Base-by-base conservation (phyloP, 23 tunicate genomes). In the Halocynthia roretzi region DNA sequence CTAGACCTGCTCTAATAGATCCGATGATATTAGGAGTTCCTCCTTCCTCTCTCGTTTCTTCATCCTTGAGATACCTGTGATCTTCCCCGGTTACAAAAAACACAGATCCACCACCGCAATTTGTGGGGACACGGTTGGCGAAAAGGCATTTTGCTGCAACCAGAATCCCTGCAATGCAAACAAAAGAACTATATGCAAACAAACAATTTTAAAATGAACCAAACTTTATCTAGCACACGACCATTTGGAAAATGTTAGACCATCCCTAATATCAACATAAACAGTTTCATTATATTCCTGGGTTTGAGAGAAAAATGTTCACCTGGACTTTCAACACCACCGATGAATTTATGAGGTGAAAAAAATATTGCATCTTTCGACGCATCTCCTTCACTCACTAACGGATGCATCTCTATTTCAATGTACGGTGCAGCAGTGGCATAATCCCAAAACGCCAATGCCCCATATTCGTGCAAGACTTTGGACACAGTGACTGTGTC, bases 361-460 rank as follows among this genome's bases (percentile, higher is more conserved):
- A 96, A 56, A 80, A 96, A 96, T 15, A 96, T 66, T 11, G 99
- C 99, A 78, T 96, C 96, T 76, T 89, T 96, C 5, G 92, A 93
- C 22, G 98, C 89, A 71, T 78, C 80, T 2, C 81, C 53, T 51
- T 62, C 50, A 10, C 51, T 52, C 12, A 76, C 83, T 10, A 21
- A 48, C 19, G 99, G 99, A 69, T 96, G 99, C 99, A 96, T 96
- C 72, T 90, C 88, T 49, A 96, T 96, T 44, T 89, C 84, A 7
- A 86, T 70, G 71, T 96, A 96, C n/a, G 99, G 97, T 14, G 91
- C 99, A 40, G 94, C 99, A 69, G 99, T 96, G 8, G 99, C 99
- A 80, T 85, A 96, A 96, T 96, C 99, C 92, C 96, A 96, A 17
- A 96, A 76, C 8, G 89, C 88, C 44, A 96, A 71, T 7, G 87